Evolutionary conservation across 1,140 invertebrate species (phyloP), one percentile per base, ranked within the genome.

Genomic region (Lordiphosa stackelbergi): DNA sequence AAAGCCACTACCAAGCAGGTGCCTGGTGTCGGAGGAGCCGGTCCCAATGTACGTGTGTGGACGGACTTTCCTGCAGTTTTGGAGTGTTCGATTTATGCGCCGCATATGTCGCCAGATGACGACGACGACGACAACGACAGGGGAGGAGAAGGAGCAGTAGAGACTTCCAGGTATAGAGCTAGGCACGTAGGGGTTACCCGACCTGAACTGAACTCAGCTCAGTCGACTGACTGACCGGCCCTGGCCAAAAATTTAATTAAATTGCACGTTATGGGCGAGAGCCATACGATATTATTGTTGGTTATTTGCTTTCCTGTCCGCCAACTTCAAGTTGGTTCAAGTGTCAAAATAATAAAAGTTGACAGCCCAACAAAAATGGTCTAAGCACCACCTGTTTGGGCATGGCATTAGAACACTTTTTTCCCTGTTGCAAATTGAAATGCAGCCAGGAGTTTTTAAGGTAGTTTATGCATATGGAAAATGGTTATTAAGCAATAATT

Each of bases 81-180:
- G 69, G 69, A 81, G 72, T 81, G 57, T 77, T 83, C 83, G 83
- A 81, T 81, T 81, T 81, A 81, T 81, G 77, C 77, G 45, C 47
- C 77, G 55, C 77, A 81, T 81, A 81, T 81, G 77, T 83, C 73
- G 74, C 60, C 66, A 53, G 36, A 42, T 53, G 61, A 66, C 52
- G 19, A 13, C 43, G 24, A 46, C 43, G n/a, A 12, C 22, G 10
- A 28, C 22, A 5, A 45, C 10, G 11, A 40, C 34, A 10, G 16
- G 19, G 8, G 19, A 55, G 40, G 24, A 8, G 3, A 4, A 40
- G 6, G 8, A 24, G 13, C 38, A 9, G 10, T 7, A 49, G 28
- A 41, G 22, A 43, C 46, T 42, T 13, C 42, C 53, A 16, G 38
- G 42, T 53, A 35, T 37, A 40, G 53, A 53, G 57, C 13, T 37